Percentiles rank a stretch among this genome's conserved stretches.
Conservation (phyloP, 1,140 invertebrate species). For the Zaprionus tsacasi region DNA sequence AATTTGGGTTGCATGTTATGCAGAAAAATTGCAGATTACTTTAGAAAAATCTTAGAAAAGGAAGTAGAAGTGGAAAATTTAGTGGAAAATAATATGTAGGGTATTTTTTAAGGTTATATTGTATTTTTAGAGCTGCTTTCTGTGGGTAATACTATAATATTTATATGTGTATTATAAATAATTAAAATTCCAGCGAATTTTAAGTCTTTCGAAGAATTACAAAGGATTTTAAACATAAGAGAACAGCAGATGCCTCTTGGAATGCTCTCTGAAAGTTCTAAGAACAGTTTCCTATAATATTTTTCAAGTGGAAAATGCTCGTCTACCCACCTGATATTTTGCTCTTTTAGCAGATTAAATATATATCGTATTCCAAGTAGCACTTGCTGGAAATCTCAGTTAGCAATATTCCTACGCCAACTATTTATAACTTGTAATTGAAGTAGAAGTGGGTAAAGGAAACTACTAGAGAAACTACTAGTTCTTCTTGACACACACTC, state of each 20-base stretch:
- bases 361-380: neutral
- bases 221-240: neutral
- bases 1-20: neutral
- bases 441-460: neutral
- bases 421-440: neutral
- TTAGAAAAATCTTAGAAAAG: neutral
- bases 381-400: neutral
- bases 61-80: neutral
- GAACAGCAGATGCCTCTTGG: neutral
- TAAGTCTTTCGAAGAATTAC: accelerated
- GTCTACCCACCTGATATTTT: neutral
- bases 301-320: neutral
- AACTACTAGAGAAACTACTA: neutral
- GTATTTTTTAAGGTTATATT: too few species aligned
- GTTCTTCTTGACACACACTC: neutral
- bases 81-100: too few species aligned
- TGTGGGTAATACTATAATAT: too few species aligned
- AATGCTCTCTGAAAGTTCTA: neutral
- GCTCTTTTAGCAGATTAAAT: neutral
- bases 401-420: neutral
- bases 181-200: neutral
- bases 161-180: neutral
- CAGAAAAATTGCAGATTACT: neutral
- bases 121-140: too few species aligned
- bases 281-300: neutral